Evolutionary conservation across 2,888 invertebrate species (phyloP), one percentile per base, ranked within the genome.

Genomic region (Aleiodes alternator): DNA sequence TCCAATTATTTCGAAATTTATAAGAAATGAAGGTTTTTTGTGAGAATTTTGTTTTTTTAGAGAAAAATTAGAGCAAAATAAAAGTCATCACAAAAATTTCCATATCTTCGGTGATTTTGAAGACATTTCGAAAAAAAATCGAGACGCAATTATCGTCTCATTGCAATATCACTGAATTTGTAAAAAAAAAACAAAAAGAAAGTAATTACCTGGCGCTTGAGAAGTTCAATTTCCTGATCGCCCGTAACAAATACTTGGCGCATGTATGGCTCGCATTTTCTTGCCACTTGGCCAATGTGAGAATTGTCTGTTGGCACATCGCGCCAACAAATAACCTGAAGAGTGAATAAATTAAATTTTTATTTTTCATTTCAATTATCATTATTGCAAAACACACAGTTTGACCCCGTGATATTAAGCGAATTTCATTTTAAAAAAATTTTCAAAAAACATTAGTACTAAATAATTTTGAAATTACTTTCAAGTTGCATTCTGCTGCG

Each of bases 201-300:
- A 43, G 7, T 34, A 78, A 90, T 91, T 91, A 95, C 95, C 93
- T 95, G 93, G 84, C 93, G 91, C 79, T 92, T 91, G 72, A 95
- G 93, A 78, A 91, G 78, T 16, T 73, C 78, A 84, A 92, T 92
- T 80, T 92, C 90, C 83, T 91, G 91, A 86, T 93, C 93, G 76
- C 95, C 94, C 76, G 94, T 93, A 77, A 96, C 93, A 89, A 96
- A 96, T 82, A 98, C 98, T 92, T 99, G 99, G 84, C 97, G 94
- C 92, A 99, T 98, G 87, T 95, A 94, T 53, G 99, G 99, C 91
- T 99, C 99, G 85, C 96, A 96, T 90, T 96, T 96, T 86, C 94
- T 94, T 75, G 99, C 99, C 85, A 98, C 98, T 82, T 94, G 93
- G 82, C 97, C 99, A 85, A 99, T 96, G 81, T 94, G 93, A 73